Evolutionary conservation across 2,888 invertebrate genomes (phyloP).

Genomic region (Geotrupes spiniger): DNA sequence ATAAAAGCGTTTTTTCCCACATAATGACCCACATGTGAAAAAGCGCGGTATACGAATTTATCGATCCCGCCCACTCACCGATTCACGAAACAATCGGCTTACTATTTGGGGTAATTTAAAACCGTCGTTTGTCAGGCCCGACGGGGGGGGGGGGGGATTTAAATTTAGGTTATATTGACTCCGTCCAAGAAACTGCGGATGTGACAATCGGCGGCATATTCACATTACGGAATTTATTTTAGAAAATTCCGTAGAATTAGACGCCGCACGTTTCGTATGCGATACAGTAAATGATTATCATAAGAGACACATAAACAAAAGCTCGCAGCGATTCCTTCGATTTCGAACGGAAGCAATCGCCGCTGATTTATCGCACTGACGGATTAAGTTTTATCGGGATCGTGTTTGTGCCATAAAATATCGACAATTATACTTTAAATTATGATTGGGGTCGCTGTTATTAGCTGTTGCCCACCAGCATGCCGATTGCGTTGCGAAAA

Average conservation of each 20-base stretch:
- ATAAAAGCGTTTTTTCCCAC: too few species aligned
- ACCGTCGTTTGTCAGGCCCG: slow-evolving; percentile 3
- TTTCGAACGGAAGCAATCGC: slow-evolving; percentile 47
- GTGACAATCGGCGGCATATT: slow-evolving; percentile 1
- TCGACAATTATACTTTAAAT: neutral
- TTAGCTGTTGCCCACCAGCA: too few species aligned
- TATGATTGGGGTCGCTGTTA: neutral
- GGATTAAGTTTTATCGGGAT: slow-evolving; percentile 25
- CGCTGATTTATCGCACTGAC: slow-evolving; percentile 38
- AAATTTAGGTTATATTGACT: slow-evolving; percentile 24
- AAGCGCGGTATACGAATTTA: too few species aligned
- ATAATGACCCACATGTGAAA: too few species aligned
- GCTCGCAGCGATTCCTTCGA: slow-evolving; percentile 43
- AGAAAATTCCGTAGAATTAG: slow-evolving; percentile 9
- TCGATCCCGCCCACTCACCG: neutral
- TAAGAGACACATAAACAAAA: slow-evolving; percentile 36
- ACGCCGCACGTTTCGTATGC: neutral
- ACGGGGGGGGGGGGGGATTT: slow-evolving; percentile 20
- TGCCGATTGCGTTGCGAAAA: too few species aligned
- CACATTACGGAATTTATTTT: neutral
- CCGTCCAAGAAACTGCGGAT: slow-evolving; percentile 18
- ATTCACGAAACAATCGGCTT: slow-evolving; percentile 1
- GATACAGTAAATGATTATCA: slow-evolving; percentile 19
- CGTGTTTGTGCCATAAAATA: slow-evolving; percentile 15
- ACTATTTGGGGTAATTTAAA: slow-evolving; percentile 10